Evolutionary conservation across 2,888 invertebrate genomes (phyloP).

Genomic region (Stegophylla sp.): DNA sequence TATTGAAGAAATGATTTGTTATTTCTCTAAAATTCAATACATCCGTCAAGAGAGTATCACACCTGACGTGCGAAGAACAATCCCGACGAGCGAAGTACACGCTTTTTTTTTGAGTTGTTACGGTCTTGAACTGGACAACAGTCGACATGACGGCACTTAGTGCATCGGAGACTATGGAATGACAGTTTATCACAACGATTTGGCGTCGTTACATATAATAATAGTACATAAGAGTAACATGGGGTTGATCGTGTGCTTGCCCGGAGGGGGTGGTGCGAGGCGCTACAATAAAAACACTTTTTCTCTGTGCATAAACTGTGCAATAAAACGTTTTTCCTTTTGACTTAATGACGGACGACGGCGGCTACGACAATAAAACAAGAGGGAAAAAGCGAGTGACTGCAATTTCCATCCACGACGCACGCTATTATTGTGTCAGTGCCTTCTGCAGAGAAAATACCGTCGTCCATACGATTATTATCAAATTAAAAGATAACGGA

Average conservation of each 20-base stretch:
- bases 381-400: slow-evolving; percentile 22
- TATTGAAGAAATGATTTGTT: too few species aligned
- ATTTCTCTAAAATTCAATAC: too few species aligned
- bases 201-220: slow-evolving; percentile 10
- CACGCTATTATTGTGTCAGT: slow-evolving; percentile 3
- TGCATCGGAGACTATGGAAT: neutral
- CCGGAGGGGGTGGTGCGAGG: neutral
- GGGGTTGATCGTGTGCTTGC: too few species aligned
- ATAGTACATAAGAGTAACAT: too few species aligned
- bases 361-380: slow-evolving; percentile 35
- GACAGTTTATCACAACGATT: neutral
- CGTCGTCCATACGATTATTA: slow-evolving; percentile 10
- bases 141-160: neutral
- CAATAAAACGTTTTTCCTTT: slow-evolving; percentile 52
- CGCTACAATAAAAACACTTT: slow-evolving; percentile 4
- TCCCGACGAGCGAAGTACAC: too few species aligned
- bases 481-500: slow-evolving; percentile 53
- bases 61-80: too few species aligned
- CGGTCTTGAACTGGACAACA: neutral
- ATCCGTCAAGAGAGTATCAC: too few species aligned
- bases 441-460: neutral
- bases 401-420: neutral
- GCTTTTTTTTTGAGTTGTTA: too few species aligned
- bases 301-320: slow-evolving; percentile 14
- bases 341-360: slow-evolving; percentile 39